Base-by-base conservation (phyloP, 2,113 vertebrate species). In the Catagonus wagneri region DNA sequence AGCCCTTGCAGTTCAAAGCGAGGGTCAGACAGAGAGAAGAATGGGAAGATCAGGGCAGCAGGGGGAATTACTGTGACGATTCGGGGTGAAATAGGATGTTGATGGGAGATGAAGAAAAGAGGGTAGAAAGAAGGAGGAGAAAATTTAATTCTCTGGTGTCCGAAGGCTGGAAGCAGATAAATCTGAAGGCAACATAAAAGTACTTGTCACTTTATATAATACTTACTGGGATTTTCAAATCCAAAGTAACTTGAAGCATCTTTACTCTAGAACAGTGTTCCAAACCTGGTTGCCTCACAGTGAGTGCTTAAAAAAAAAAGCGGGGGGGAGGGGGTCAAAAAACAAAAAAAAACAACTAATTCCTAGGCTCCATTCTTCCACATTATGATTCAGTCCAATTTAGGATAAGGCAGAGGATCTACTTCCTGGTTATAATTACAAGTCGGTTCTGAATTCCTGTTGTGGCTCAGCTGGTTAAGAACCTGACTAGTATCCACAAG, bases 291-390 rank as follows among this genome's bases (percentile, higher is more conserved):
- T 69, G 4, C 23, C 5, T 2, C 11, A 66, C 27, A 25, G 44
- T 32, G 20, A 79, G 13, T 50, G 61, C 22, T 90, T 34, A 76
- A 83, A 58, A 76, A 74, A 58, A 20, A 58, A 74, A 50, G 14
- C 39, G 15, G 39, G 71, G 27, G 23, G 23, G 39, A 74, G 23
- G 22, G 44, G 25, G 23, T 16, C 17, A 50, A 75, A 75, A 75
- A 16, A 44, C 27, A 74, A 74, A 74, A 50, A 44, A 7, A 16
- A 75, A 50, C 16, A 80, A 81, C 19, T 84, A 65, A 86, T 60
- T 2, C 7, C 10, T 60, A 32, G 6, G 6, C 2, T 56, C 2
- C 2, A 11, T 2, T 6, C 4, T 19, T 63, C 29, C 5, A 6
- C 8, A 4, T 36, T 85, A 75, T 29, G 6, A 80, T 65, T 87